These are phyloP conservation scores for Steatornis caripensis DNA, from an alignment of 2,113 vertebrate species.

Conservation along the genomic window DNA sequence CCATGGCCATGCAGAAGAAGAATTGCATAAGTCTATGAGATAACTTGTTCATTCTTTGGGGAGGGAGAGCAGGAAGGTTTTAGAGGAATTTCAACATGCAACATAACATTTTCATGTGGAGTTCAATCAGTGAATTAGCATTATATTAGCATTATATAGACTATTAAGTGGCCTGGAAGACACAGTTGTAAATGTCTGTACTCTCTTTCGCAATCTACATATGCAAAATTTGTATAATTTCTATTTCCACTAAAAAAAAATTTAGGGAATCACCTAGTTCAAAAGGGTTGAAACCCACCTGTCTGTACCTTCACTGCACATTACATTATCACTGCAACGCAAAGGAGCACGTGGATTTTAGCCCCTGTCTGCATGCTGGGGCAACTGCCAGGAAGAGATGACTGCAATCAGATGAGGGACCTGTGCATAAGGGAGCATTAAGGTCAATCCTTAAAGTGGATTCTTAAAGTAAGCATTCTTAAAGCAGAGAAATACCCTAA, in stretches of 20 bases:
- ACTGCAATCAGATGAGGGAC: neutral
- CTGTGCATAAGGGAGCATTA: neutral
- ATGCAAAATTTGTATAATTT: neutral
- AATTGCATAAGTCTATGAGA: neutral
- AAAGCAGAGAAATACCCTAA: neutral
- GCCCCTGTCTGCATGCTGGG: neutral
- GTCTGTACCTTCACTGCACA: neutral
- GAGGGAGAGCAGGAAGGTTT: neutral
- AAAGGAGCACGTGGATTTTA: neutral
- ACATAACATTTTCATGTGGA: neutral
- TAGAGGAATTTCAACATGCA: neutral
- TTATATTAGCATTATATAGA: neutral
- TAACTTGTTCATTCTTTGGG: neutral
- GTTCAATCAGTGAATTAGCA: neutral
- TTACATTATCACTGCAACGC: neutral
- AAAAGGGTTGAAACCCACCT: neutral
- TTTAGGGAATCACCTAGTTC: neutral
- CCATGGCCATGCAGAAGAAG: neutral
- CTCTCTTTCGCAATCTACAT: neutral
- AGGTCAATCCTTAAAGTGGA: neutral
- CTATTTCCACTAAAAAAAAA: neutral
- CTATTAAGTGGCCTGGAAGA: neutral
- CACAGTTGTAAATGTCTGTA: neutral
- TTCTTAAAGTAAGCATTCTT: neutral
- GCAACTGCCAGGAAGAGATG: neutral